Conservation (phyloP, 2,888 invertebrate genomes). For the Drosophila kambysellisi region DNA sequence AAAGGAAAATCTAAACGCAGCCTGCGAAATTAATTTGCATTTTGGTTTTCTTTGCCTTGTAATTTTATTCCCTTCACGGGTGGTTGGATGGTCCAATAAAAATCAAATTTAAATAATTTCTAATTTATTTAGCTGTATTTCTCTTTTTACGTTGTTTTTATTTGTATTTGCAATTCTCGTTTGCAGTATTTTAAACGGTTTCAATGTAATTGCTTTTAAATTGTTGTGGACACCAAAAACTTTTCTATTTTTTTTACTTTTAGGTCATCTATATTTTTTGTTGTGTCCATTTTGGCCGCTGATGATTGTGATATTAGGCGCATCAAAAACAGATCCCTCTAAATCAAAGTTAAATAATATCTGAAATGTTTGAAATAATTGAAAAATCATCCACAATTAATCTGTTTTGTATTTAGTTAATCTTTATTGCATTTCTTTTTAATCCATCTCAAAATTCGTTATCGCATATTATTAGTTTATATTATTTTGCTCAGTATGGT, state of each 20-base stretch:
- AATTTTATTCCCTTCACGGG: slow-evolving; percentile 25
- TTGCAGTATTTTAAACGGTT: slow-evolving; percentile 36
- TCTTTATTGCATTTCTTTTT: slow-evolving; percentile 49
- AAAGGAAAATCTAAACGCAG: slow-evolving; percentile 63
- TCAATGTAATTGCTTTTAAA: slow-evolving; percentile 61
- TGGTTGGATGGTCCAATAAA: slow-evolving; percentile 55
- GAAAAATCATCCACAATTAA: not conserved
- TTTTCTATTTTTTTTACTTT: slow-evolving; percentile 3
- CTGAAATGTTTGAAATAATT: not conserved
- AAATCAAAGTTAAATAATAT: not conserved
- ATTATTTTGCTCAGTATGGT: slow-evolving; percentile 7
- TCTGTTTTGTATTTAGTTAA: slow-evolving; percentile 46
- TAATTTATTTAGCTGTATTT: slow-evolving; percentile 71
- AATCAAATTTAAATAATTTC: slow-evolving; percentile 78
- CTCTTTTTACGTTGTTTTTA: slow-evolving; percentile 10
- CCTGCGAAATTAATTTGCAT: slow-evolving; percentile 79
- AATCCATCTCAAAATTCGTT: slow-evolving; percentile 51
- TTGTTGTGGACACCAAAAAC: slow-evolving; percentile 27
- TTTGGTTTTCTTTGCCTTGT: slow-evolving; percentile 52
- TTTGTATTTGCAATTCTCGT: slow-evolving; percentile 34
- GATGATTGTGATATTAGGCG: not conserved
- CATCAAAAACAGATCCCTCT: not conserved
- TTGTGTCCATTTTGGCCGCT: slow-evolving; percentile 2
- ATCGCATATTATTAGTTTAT: slow-evolving; percentile 34
- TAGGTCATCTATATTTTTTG: slow-evolving; percentile 1